These are phyloP conservation scores for Harlomillsia oculata DNA, from an alignment of 1,140 invertebrate genomes.

Conservation along the genomic window DNA sequence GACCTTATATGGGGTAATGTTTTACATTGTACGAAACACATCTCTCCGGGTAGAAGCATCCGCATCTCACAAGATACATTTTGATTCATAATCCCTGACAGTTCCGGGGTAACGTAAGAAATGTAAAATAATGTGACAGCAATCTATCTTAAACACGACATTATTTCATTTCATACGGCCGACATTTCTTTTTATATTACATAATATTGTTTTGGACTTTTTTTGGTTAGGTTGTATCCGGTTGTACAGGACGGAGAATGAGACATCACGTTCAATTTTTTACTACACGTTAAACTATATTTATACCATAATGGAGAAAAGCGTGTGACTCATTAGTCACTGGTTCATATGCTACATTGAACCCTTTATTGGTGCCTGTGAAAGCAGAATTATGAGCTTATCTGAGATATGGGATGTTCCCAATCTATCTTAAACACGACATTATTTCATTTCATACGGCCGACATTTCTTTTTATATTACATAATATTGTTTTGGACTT, in stretches of 20 bases:
- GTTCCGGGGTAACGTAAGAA: not conserved
- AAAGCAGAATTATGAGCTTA: constrained; percentile 14
- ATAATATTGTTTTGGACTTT: too few relatives aligned
- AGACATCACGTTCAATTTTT: not conserved
- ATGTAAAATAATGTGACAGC: not conserved
- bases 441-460: not conserved
- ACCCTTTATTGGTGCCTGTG: constrained; percentile 10
- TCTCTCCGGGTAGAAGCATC: not conserved
- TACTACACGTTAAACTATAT: not conserved
- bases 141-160: not conserved
- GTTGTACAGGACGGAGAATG: not conserved
- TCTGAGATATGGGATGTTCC: not conserved
- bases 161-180: not conserved
- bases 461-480: not conserved
- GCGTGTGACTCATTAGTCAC: constrained; percentile 15
- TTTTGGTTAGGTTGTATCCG: not conserved
- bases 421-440: not conserved
- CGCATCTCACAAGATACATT: not conserved
- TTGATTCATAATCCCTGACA: too few relatives aligned
- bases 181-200: not conserved
- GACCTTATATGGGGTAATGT: not conserved
- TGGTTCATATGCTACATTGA: constrained; percentile 13
- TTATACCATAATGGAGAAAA: not conserved
- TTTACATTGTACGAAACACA: not conserved
- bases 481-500: not conserved